These are phyloP conservation scores for Nezara viridula DNA, from an alignment of 2,888 invertebrate species.

Conservation along the genomic window DNA sequence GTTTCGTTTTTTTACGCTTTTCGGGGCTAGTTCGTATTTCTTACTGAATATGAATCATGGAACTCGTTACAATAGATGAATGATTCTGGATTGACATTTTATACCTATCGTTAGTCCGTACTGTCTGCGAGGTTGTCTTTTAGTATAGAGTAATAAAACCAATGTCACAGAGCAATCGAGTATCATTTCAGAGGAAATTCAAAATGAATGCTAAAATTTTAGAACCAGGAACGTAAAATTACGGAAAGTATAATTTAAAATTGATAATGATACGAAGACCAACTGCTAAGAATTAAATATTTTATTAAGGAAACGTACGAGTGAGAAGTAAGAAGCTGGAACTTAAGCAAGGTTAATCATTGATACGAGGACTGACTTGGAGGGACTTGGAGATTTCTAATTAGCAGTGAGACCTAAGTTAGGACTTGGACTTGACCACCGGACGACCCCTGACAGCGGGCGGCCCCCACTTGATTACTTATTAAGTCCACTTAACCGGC, in stretches of 20 bases:
- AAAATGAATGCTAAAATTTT: neutral
- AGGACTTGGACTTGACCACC: slow-evolving; percentile 40
- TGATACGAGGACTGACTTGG: slow-evolving; percentile 14
- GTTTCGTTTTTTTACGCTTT: no score
- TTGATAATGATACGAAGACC: neutral
- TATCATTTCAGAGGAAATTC: no score
- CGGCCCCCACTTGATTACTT: slow-evolving; percentile 53
- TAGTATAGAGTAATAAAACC: no score
- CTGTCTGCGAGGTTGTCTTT: no score
- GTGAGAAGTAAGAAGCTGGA: slow-evolving; percentile 8
- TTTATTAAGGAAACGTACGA: slow-evolving; percentile 1
- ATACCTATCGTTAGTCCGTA: no score
- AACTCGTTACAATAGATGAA: no score
- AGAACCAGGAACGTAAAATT: neutral
- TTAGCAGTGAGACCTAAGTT: neutral
- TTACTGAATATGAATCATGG: no score
- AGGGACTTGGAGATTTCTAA: slow-evolving; percentile 23
- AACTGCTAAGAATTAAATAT: neutral
- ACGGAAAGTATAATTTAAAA: neutral
- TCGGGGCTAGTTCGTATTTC: no score
- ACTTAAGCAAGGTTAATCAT: slow-evolving; percentile 36
- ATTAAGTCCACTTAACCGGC: slow-evolving; percentile 51
- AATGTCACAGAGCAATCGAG: no score
- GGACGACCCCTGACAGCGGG: slow-evolving; percentile 46
- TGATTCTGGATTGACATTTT: no score